These are phyloP conservation scores for Trichosurus vulpecula DNA, from an alignment of 2,797 vertebrate genomes.

Conservation along the genomic window DNA sequence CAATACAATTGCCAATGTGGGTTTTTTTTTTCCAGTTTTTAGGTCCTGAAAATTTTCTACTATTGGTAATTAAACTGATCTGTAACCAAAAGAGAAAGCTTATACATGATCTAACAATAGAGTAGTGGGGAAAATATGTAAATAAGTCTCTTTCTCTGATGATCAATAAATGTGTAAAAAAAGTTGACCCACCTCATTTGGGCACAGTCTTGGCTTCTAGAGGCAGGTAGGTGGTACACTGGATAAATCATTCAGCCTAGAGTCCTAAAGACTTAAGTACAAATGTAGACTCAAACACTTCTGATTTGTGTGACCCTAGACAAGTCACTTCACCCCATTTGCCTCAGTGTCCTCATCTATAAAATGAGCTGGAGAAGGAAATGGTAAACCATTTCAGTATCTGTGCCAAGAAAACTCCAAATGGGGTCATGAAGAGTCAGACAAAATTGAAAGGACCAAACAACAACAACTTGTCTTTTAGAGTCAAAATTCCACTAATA, in stretches of 20 bases:
- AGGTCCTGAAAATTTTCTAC: slow-evolving; percentile 28
- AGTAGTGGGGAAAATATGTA: neutral
- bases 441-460: neutral
- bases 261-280: neutral
- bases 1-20: slow-evolving; percentile 54
- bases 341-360: neutral
- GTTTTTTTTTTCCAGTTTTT: neutral
- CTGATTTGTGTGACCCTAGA: neutral
- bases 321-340: neutral
- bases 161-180: neutral
- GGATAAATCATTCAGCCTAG: rapidly evolving
- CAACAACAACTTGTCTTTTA: neutral
- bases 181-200: neutral
- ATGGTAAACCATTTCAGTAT: neutral
- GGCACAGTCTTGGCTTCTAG: neutral
- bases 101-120: slow-evolving; percentile 33
- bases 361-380: neutral
- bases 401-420: neutral
- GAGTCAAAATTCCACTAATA: neutral
- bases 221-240: neutral
- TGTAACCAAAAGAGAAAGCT: neutral
- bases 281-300: neutral
- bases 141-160: slow-evolving; percentile 4
- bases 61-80: neutral
- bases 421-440: neutral